These are phyloP conservation scores for Bombus vancouverensis DNA, from an alignment of 1,140 invertebrate genomes.

Conservation along the genomic window DNA sequence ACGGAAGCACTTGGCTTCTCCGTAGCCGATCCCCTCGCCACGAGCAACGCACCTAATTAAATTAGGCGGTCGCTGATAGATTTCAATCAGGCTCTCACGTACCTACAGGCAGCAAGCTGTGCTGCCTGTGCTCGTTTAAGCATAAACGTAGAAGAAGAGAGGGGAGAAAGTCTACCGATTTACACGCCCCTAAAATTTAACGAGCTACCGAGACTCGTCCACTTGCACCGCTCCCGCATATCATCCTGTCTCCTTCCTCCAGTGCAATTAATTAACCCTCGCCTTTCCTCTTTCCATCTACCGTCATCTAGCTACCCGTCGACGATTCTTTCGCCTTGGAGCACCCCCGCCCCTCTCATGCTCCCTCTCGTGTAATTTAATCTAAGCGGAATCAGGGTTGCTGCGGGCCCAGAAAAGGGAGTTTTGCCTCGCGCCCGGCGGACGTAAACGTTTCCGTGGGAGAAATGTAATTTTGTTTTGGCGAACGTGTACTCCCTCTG, in stretches of 20 bases:
- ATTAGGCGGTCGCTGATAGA: constrained; percentile 70
- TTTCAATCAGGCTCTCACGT: constrained; percentile 65
- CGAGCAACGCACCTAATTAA: constrained; percentile 65
- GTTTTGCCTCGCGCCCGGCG: not conserved
- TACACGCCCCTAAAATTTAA: constrained; percentile 71
- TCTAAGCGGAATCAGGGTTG: constrained; percentile 57
- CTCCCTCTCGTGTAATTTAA: constrained; percentile 56
- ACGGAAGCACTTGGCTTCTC: constrained; percentile 33
- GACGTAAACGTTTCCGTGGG: constrained; percentile 35
- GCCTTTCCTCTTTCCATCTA: constrained; percentile 24
- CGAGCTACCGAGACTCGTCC: constrained; percentile 59
- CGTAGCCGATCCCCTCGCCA: constrained; percentile 19
- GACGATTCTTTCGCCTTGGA: constrained; percentile 28
- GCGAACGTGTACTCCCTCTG: not conserved
- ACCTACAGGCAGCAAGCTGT: constrained; percentile 34
- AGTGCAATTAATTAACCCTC: constrained; percentile 69
- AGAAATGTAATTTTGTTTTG: constrained; percentile 42
- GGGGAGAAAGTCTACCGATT: constrained; percentile 35
- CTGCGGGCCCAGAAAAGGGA: constrained; percentile 29
- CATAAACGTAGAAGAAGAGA: constrained; percentile 37
- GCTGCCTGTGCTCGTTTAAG: constrained; percentile 39
- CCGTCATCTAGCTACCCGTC: constrained; percentile 1
- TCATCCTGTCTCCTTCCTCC: constrained; percentile 52
- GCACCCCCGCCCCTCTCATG: not conserved
- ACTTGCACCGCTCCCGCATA: constrained; percentile 64